Base-by-base conservation (phyloP, 2,113 vertebrate species). In the Psilopsiagon aurifrons region DNA sequence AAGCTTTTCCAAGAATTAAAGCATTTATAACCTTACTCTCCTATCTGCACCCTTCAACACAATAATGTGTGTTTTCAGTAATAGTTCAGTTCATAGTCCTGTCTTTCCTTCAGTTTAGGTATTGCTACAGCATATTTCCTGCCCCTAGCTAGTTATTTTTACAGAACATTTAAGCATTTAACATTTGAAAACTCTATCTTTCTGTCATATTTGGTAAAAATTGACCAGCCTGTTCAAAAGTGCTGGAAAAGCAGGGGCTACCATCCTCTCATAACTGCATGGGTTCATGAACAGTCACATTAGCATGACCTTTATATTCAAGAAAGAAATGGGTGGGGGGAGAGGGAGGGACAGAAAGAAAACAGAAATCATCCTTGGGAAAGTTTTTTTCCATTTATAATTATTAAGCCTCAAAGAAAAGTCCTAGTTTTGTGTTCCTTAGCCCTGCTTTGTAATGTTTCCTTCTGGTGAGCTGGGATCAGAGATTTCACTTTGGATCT, bases 1-100 rank as follows among this genome's bases (percentile, higher is more conserved):
- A 96, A 94, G 62, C 14, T 83, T 73, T 95, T 71, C 29, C n/a
- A 70, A 88, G 55, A 86, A 88, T 89, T 86, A 82, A 95, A 84
- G 7, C 66, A 92, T 89, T 94, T 86, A 79, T 92, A 82, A 94
- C 18, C 16, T 55, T 14, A 55, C 15, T 59, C 29, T 70, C 6
- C 29, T 92, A 31, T 78, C 68, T 70, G 33, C 16, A 77, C 54
- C 11, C 49, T 63, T 81, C 59, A 70, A 62, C 17, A 55, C 9
- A 62, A 81, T 51, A 63, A 77, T 60, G 39, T 37, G 31, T 59
- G 28, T 46, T 51, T 74, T 81, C 46, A 31, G 75, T 80, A 92
- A 74, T 1, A 27, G 8, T 11, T 46, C 24, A 41, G 71, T 69
- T 93, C 83, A 86, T 59, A 33, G 10, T 84, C 0, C 0, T 7